A percentile compares a stretch with the other conserved stretches of the same genome.
Conservation (phyloP, 2,797 vertebrate species). For the Yasuhikotakia modesta region DNA sequence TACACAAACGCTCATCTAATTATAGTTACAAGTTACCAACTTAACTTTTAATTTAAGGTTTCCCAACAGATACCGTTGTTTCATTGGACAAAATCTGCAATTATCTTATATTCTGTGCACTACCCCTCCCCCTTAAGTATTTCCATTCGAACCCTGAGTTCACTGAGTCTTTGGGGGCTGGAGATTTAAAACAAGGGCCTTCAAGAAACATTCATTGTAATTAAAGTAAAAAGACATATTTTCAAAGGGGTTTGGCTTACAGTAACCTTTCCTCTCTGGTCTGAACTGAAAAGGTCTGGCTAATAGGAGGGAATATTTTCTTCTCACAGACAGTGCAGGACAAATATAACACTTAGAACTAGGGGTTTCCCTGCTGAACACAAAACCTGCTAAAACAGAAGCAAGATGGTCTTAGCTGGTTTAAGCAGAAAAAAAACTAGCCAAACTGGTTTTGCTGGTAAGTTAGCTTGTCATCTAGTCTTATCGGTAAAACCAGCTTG, state of each 20-base stretch:
- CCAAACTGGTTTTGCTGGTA: too few relatives aligned
- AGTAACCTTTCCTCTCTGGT: not conserved
- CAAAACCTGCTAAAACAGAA: not conserved
- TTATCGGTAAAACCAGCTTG: too few relatives aligned
- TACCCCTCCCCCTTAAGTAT: constrained; percentile 39
- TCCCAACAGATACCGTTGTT: constrained; percentile 50
- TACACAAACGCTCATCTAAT: constrained; percentile 55
- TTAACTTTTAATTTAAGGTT: constrained; percentile 56
- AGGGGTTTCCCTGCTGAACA: not conserved
- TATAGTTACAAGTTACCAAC: constrained; percentile 40
- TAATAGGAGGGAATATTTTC: not conserved
- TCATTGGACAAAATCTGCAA: constrained; percentile 57
- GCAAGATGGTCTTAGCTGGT: not conserved
- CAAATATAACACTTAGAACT: not conserved
- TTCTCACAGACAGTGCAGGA: not conserved
- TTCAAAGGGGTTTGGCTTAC: constrained; percentile 4
- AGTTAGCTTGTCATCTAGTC: too few relatives aligned
- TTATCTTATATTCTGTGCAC: constrained; percentile 42
- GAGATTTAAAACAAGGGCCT: not conserved
- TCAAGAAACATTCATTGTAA: constrained; percentile 25
- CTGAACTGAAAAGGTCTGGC: not conserved
- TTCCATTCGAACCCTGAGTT: constrained; percentile 49
- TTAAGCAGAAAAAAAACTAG: not conserved
- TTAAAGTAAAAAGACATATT: not conserved
- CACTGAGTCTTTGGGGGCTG: constrained; percentile 30